Conservation (phyloP, 2,888 invertebrate species). For the Eupithecia vulgata region DNA sequence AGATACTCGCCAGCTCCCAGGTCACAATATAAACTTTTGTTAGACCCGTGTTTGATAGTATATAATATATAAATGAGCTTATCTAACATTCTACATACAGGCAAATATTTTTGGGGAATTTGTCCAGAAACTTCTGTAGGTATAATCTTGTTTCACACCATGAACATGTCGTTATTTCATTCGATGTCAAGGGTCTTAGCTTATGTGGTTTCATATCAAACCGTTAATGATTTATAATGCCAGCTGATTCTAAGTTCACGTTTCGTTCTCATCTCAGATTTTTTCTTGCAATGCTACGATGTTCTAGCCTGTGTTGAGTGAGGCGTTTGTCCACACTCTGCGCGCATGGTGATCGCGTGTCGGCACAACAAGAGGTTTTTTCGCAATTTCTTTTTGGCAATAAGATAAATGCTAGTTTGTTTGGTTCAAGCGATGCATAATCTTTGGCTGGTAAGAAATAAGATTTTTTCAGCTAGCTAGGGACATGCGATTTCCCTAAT, state of each 20-base stretch:
- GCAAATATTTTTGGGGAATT: too few species aligned
- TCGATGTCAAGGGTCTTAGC: neutral
- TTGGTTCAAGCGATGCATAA: conserved; percentile 40
- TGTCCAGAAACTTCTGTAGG: too few species aligned
- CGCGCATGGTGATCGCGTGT: conserved; percentile 54
- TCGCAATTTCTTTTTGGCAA: conserved; percentile 51
- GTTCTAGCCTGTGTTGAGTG: conserved; percentile 1
- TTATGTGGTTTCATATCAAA: neutral
- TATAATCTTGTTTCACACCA: neutral
- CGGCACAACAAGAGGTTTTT: conserved; percentile 47
- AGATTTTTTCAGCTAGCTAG: too few species aligned
- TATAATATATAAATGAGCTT: neutral
- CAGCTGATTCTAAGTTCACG: neutral
- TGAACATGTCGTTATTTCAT: neutral
- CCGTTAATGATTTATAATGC: neutral
- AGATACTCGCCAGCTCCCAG: too few species aligned
- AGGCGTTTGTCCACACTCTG: conserved; percentile 16
- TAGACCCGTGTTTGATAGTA: neutral
- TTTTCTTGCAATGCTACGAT: neutral
- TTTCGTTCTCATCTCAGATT: neutral
- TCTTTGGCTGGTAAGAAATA: neutral
- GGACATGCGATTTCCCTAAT: too few species aligned
- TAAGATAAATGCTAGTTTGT: conserved; percentile 51
- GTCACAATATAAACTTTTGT: too few species aligned
- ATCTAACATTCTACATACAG: too few species aligned